Base-by-base conservation (phyloP, 2,888 invertebrate genomes). In the Epinotia demarniana region DNA sequence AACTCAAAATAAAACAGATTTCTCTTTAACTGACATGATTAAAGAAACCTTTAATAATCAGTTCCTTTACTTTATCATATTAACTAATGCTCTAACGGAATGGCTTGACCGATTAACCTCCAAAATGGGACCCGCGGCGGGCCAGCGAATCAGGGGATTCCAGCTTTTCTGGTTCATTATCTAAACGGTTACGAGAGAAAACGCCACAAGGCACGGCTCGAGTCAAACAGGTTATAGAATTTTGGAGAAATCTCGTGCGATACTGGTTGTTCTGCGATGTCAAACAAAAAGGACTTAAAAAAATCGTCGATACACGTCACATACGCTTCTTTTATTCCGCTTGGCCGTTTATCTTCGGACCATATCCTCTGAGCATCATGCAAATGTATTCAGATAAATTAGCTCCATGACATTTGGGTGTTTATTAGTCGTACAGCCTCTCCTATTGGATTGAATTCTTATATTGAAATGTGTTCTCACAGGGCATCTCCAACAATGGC, bases 151-250 rank as follows among this genome's bases (percentile, higher is more conserved):
- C 71, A 75, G 71, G 61, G 67, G 71, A 61, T 43, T 60, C 71
- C 39, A 57, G 67, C 71, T 57, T 53, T 12, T 72, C 75, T 75
- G 67, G 57, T 75, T 75, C 71, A 75, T 75, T 75, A 75, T 67
- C 75, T 67, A 75, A 75, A 75, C 67, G 53, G 75, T 75, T 75
- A 75, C 72, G 69, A 75, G 81, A 81, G 81, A 86, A 86, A 85
- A 61, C 80, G 79, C 82, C 83, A 87, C 86, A 86, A 77, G 79
- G 77, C 84, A 85, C 87, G 74, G 77, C 79, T 76, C 79, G 77
- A 76, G 80, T 75, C 63, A 78, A 87, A 88, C 90, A 85, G 84
- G 90, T 88, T 79, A 75, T 78, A 77, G 80, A 79, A 64, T 75
- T 86, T 85, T 82, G 82, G 84, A 83, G 86, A 88, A 87, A 87